phyloP scores from a whole-genome alignment of 2,113 vertebrate species.

The Ranitomeya imitator region DNA sequence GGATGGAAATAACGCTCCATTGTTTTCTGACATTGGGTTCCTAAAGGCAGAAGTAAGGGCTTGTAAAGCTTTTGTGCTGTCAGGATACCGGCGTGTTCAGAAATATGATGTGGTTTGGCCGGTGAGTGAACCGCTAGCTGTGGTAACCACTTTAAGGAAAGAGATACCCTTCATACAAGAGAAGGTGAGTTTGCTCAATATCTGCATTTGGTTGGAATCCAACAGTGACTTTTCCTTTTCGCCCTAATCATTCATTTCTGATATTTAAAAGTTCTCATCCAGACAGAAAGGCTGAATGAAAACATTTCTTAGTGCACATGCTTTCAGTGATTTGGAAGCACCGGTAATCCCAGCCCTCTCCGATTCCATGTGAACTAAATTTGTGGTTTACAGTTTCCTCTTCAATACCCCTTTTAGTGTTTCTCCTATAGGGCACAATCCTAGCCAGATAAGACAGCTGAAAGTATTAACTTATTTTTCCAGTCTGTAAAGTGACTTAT shows the following conservation, averaged over 20 bases:
- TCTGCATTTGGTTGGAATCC: slow-evolving; percentile 35
- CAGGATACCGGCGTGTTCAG: not conserved
- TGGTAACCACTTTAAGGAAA: slow-evolving; percentile 39
- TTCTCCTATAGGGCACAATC: not conserved
- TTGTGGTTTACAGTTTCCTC: slow-evolving; percentile 49
- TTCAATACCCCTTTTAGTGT: slow-evolving; percentile 23
- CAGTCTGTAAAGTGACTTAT: not conserved
- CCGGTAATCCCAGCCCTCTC: slow-evolving; percentile 47
- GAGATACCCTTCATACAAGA: slow-evolving; percentile 22
- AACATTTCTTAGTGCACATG: slow-evolving; percentile 30
- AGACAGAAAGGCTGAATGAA: slow-evolving; percentile 43
- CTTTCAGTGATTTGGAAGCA: slow-evolving; percentile 46
- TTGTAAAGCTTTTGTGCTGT: slow-evolving; percentile 1
- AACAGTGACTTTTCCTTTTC: slow-evolving; percentile 32
- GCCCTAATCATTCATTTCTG: slow-evolving; percentile 35
- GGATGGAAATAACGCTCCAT: not conserved
- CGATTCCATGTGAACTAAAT: slow-evolving; percentile 46
- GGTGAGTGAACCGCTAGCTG: not conserved
- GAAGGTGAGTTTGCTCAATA: slow-evolving; percentile 46
- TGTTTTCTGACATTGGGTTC: not conserved
- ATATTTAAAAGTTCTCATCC: slow-evolving; percentile 31
- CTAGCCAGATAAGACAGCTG: slow-evolving; percentile 32
- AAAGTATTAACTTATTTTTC: slow-evolving; percentile 21
- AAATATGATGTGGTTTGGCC: slow-evolving; percentile 51
- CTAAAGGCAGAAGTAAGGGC: not conserved